phyloP scores from a whole-genome alignment of 2,797 vertebrate species.

The Enteromius afrohamiltoni region DNA sequence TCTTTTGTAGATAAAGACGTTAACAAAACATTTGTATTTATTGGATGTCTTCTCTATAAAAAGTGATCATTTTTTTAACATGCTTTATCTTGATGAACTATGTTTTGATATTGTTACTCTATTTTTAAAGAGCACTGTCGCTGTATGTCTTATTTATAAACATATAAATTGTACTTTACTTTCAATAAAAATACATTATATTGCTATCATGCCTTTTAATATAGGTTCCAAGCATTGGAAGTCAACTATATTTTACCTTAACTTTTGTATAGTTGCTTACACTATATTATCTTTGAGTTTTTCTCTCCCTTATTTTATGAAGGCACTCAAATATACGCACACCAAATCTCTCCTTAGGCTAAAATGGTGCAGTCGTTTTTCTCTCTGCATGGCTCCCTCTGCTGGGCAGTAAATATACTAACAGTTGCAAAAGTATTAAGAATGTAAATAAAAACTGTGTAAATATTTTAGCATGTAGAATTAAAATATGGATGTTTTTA shows the following conservation, averaged over 20 bases:
- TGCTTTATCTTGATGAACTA: slow-evolving; percentile 56
- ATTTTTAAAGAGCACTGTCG: slow-evolving; percentile 67
- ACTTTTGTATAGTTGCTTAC: background rate
- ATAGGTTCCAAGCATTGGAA: background rate
- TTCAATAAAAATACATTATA: slow-evolving; percentile 66
- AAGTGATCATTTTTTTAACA: slow-evolving; percentile 57
- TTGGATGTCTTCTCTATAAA: slow-evolving; percentile 71
- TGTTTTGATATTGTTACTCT: slow-evolving; percentile 57
- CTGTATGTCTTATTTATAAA: slow-evolving; percentile 73
- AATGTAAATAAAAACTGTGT: background rate
- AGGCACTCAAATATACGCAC: background rate
- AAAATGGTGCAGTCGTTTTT: background rate
- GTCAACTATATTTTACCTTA: background rate
- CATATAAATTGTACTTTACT: slow-evolving; percentile 61
- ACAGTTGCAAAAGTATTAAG: background rate
- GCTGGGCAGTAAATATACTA: slow-evolving; percentile 26
- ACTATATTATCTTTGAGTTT: background rate
- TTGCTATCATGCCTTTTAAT: background rate
- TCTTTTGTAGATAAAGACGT: slow-evolving; percentile 73
- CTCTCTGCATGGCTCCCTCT: slow-evolving; percentile 38
- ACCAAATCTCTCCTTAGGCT: background rate
- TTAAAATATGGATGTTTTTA: background rate
- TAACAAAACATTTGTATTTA: slow-evolving; percentile 77
- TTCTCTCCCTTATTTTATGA: background rate
- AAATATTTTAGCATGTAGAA: background rate